Evolutionary conservation across 2,113 vertebrate species (phyloP).

Genomic region (Coptodon rendalli): DNA sequence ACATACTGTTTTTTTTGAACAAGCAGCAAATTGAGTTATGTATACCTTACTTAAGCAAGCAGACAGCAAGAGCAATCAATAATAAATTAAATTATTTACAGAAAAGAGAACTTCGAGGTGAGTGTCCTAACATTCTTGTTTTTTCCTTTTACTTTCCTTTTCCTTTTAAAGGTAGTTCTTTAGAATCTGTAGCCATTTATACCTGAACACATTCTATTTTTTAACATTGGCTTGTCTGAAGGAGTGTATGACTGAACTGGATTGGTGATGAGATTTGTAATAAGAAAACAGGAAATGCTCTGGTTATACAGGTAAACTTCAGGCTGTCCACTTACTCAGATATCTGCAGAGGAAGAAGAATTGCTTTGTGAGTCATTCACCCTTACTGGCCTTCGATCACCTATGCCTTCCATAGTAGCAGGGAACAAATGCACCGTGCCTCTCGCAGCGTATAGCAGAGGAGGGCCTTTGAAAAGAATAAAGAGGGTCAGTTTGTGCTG

Average conservation of each 20-base stretch:
- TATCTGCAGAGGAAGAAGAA: not conserved
- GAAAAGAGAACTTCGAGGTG: not conserved
- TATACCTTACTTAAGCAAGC: not conserved
- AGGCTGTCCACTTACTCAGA: not conserved
- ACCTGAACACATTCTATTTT: not conserved
- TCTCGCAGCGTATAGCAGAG: not conserved
- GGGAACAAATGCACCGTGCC: not conserved
- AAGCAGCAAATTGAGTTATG: not conserved
- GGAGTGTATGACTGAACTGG: rapidly evolving
- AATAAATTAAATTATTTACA: not conserved
- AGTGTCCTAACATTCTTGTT: not conserved
- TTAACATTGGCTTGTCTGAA: not conserved
- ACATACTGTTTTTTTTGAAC: not conserved
- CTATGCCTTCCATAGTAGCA: not conserved
- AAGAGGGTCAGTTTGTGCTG: not conserved
- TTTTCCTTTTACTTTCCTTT: rapidly evolving
- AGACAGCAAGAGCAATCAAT: not conserved
- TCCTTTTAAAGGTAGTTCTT: not conserved
- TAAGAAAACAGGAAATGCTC: not conserved
- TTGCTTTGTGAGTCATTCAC: not conserved
- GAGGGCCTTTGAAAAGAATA: not conserved
- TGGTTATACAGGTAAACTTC: not conserved
- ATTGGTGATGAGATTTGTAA: not conserved
- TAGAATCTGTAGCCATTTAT: not conserved
- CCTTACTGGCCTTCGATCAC: not conserved